Evolutionary conservation across 1,140 invertebrate species (phyloP), one percentile per base, ranked within the genome.

Genomic region (Drosophila pectinifera): DNA sequence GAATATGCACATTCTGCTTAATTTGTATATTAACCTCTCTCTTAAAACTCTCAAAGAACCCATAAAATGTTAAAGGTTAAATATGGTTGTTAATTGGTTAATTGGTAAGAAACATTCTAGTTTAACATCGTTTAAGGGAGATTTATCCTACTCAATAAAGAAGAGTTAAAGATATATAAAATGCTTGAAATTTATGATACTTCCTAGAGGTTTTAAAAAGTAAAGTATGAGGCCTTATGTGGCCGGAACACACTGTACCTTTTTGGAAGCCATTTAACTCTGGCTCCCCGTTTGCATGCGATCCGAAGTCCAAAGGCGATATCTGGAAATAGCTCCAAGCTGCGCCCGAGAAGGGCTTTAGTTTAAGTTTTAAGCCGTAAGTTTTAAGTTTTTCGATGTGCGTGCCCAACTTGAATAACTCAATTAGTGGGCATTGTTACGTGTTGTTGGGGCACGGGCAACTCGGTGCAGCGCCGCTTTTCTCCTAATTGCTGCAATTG

Each of bases 381-480:
- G 49, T 36, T 53, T 18, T 5, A 36, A 53, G 49, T 53, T 53
- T 53, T 36, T 36, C 34, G 22, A 34, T 56, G 62, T 67, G 70
- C 73, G 73, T 73, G 75, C 62, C 43, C 77, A 80, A 74, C 79
- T 68, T 53, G 28, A 73, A 65, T 78, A 86, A 86, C 82, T 85
- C 83, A 88, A 85, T 85, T 85, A 85, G 82, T 53, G 59, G 24
- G 24, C 41, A 54, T 83, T 83, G 76, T 83, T 62, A 18, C 22
- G 39, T 42, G 49, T 16, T 31, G 38, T 13, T 28, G 55, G 26
- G 14, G 28, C 43, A 34, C 4, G 28, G 7, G 13, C 20, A 13
- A 7, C 31, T 38, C 20, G 38, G 22, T 55, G 58, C 16, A 56
- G 16, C n/a, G 43, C 20, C 56, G 56, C 41, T 43, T 62, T 65